These are phyloP conservation scores for Ennomos quercinarius DNA, from an alignment of 2,888 invertebrate species.

Conservation along the genomic window DNA sequence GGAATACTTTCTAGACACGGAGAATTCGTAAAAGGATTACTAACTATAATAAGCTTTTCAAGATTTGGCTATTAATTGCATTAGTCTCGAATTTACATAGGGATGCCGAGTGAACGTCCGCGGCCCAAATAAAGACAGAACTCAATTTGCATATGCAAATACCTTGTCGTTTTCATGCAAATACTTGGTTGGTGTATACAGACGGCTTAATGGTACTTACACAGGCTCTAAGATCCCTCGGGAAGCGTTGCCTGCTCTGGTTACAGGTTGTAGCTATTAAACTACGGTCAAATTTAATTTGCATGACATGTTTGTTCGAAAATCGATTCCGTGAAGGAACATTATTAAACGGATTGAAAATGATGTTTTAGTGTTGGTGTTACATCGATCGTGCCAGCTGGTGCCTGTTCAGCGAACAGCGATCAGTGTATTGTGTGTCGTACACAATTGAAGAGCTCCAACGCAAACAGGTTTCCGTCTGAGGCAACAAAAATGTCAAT, in stretches of 20 bases:
- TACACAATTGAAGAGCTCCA: constrained; percentile 42
- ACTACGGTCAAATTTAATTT: constrained; percentile 53
- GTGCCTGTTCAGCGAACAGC: constrained; percentile 26
- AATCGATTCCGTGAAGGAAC: constrained; percentile 31
- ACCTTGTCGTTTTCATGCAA: constrained; percentile 78
- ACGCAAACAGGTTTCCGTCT: constrained; percentile 51
- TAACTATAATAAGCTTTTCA: constrained; percentile 53
- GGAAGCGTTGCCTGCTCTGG: constrained; percentile 43
- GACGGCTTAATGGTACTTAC: constrained; percentile 78
- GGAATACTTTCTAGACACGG: constrained; percentile 49
- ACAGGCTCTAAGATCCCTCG: constrained; percentile 64
- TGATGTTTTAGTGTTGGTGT: constrained; percentile 20
- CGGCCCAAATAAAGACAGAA: constrained; percentile 79
- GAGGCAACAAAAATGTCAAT: constrained; percentile 59
- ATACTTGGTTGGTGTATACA: constrained; percentile 79
- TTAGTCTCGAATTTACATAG: constrained; percentile 69
- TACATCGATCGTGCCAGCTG: constrained; percentile 34
- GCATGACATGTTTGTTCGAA: constrained; percentile 38
- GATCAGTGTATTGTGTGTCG: constrained; percentile 33
- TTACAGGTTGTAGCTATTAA: constrained; percentile 49
- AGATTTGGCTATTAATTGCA: constrained; percentile 58
- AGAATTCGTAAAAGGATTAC: constrained; percentile 53
- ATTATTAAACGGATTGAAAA: constrained; percentile 23
- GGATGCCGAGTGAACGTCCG: constrained; percentile 67
- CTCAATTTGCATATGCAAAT: constrained; percentile 84